These are phyloP conservation scores for Orientallactaga bullata DNA, from an alignment of 2,113 vertebrate species.

Conservation along the genomic window DNA sequence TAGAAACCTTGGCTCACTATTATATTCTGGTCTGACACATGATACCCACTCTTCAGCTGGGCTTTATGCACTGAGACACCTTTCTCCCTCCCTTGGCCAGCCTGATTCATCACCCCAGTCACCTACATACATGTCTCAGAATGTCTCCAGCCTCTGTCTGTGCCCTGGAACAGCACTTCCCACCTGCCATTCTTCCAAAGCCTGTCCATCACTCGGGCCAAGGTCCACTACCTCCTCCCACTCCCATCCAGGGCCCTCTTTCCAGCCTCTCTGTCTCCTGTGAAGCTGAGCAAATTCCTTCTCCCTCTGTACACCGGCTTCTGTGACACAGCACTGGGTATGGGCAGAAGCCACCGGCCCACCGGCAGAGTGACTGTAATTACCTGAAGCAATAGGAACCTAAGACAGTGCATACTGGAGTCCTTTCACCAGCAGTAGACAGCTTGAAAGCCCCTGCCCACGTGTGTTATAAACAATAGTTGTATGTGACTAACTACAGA, in stretches of 20 bases:
- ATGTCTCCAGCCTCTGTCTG: background rate
- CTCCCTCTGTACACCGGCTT: background rate
- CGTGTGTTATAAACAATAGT: background rate
- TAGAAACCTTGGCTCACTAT: background rate
- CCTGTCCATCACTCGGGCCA: background rate
- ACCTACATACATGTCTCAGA: background rate
- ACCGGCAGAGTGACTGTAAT: fast-evolving
- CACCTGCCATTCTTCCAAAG: background rate
- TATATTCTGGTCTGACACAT: background rate
- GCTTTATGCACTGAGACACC: background rate
- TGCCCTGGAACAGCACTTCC: background rate
- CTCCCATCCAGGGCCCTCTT: background rate
- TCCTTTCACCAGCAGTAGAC: background rate
- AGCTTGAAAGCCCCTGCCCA: background rate
- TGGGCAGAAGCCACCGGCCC: background rate
- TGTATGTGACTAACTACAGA: background rate
- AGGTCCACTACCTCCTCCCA: background rate
- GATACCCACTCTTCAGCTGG: background rate
- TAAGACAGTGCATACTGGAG: background rate
- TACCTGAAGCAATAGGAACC: background rate
- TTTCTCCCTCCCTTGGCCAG: background rate
- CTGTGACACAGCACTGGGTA: background rate
- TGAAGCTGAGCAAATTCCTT: background rate
- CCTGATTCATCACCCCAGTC: background rate
- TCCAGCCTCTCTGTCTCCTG: background rate